A percentile compares a stretch with the other conserved stretches of the same genome.
Conservation (phyloP, 2,888 invertebrate species). For the Leucozona laternaria region DNA sequence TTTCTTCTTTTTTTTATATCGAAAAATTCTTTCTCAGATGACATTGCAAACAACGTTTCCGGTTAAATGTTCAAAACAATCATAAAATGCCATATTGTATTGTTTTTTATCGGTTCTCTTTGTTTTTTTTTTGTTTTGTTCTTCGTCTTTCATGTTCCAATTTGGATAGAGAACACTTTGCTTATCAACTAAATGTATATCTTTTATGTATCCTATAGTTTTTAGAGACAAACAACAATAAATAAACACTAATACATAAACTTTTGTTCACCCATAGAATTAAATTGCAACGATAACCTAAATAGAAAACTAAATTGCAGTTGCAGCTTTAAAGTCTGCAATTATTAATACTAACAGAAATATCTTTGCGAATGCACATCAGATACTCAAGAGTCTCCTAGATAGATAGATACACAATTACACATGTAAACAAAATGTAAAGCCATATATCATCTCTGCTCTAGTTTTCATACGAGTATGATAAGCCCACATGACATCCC, state of each 20-base stretch:
- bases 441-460: constrained; percentile 48
- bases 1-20: not conserved
- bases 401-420: not conserved
- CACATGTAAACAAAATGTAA: not conserved
- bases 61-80: constrained; percentile 10
- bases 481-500: constrained; percentile 59
- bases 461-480: constrained; percentile 36
- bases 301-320: constrained; percentile 9
- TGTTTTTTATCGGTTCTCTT: not conserved
- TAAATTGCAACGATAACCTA: not conserved
- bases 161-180: not conserved
- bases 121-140: not conserved
- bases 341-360: not conserved
- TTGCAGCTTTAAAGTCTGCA: not conserved
- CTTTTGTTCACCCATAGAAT: not conserved
- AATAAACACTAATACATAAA: not conserved
- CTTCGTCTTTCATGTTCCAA: not conserved
- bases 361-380: not conserved
- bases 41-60: not conserved
- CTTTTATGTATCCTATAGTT: not conserved
- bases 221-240: not conserved
- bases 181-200: not conserved
- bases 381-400: not conserved
- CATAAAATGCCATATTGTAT: not conserved
- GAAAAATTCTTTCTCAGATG: not conserved